These are phyloP conservation scores for Rallus crepitans DNA, from an alignment of 2,797 vertebrate species.

Conservation along the genomic window DNA sequence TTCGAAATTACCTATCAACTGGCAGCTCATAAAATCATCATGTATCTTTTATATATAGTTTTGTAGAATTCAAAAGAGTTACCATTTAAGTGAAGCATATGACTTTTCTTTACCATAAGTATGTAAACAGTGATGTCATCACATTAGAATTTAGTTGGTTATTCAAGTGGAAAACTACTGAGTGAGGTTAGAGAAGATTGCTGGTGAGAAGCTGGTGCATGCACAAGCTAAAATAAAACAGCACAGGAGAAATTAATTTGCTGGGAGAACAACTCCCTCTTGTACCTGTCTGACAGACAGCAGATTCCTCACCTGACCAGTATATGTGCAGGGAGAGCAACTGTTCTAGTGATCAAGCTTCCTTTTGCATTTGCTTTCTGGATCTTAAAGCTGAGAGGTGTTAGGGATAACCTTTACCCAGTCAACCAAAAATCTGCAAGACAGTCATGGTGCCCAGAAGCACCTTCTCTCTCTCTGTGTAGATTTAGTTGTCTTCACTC, in stretches of 20 bases:
- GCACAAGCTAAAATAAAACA: background rate
- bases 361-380: background rate
- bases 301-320: background rate
- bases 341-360: background rate
- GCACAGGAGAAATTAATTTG: background rate
- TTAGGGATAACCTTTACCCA: background rate
- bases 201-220: background rate
- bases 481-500: background rate
- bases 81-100: background rate
- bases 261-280: background rate
- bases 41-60: background rate
- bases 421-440: background rate
- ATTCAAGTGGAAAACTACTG: background rate
- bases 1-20: background rate
- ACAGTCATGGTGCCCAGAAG: background rate
- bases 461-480: background rate
- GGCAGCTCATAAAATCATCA: background rate
- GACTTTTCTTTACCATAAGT: background rate
- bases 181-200: background rate
- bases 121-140: background rate
- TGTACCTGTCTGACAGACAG: background rate
- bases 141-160: background rate
- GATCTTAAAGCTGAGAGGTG: background rate
- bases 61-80: background rate
- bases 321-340: accelerated